phyloP scores from a whole-genome alignment of 2,797 vertebrate species.

The Neostethus bicornis region DNA sequence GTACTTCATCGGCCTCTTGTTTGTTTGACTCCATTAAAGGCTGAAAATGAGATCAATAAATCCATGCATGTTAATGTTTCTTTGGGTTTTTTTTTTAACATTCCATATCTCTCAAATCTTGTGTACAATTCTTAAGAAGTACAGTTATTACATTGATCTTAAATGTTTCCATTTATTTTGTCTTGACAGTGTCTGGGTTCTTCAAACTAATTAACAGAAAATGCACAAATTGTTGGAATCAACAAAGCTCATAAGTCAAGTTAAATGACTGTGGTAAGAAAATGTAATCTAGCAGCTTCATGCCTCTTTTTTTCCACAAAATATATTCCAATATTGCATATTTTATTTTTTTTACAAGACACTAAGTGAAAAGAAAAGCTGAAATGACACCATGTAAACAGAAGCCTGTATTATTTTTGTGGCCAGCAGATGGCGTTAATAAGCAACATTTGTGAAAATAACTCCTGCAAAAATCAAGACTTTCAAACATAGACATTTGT shows the following conservation, averaged over 20 bases:
- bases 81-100: slow-evolving; percentile 1
- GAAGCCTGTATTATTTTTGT: slow-evolving; percentile 33
- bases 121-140: slow-evolving; percentile 28
- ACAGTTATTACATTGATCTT: slow-evolving; percentile 44
- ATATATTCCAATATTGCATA: no score
- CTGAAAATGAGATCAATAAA: background rate
- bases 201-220: slow-evolving; percentile 64
- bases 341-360: no score
- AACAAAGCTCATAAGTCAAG: no score
- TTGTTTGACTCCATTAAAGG: background rate
- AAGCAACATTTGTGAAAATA: slow-evolving; percentile 21
- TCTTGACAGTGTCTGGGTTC: slow-evolving; percentile 66
- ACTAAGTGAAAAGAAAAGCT: slow-evolving; percentile 6
- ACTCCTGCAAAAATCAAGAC: background rate
- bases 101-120: slow-evolving; percentile 63
- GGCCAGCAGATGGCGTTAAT: slow-evolving; percentile 57
- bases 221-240: no score
- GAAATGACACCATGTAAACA: background rate
- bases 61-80: background rate
- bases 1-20: slow-evolving; percentile 11
- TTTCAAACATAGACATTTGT: background rate
- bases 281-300: no score
- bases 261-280: no score
- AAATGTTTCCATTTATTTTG: slow-evolving; percentile 57
- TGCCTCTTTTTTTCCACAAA: no score